A percentile compares a stretch with the other conserved stretches of the same genome.
These are phyloP conservation scores for Palythoa grandiflora DNA, from an alignment of 92 coral and sea anemone species.

Conservation along the genomic window DNA sequence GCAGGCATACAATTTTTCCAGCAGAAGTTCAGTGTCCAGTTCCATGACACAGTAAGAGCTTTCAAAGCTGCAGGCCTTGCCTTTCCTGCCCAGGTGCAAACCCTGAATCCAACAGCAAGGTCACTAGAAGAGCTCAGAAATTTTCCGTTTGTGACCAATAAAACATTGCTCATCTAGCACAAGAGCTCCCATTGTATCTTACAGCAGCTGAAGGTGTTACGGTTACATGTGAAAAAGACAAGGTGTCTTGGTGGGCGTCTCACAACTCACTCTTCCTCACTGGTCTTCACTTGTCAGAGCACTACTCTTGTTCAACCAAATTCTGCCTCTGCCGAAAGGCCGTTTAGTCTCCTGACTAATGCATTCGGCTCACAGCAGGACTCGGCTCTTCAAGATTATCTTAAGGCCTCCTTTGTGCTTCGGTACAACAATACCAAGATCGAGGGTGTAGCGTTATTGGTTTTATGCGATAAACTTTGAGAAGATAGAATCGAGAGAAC, in stretches of 20 bases:
- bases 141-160: conserved; percentile 10
- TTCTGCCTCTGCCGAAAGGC: conserved; percentile 26
- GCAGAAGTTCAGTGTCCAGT: conserved; percentile 35
- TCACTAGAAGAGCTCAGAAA: conserved; percentile 44
- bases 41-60: conserved; percentile 7
- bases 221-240: neutral
- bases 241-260: conserved; percentile 1
- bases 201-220: conserved; percentile 46
- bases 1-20: conserved; percentile 44
- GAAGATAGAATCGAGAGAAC: too few relatives aligned
- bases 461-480: too few relatives aligned
- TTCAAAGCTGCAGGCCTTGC: conserved; percentile 39
- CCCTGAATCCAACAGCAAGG: conserved; percentile 21
- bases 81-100: conserved; percentile 32
- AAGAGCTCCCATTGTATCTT: conserved; percentile 35
- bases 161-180: conserved; percentile 18
- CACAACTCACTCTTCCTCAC: conserved; percentile 15
- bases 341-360: neutral
- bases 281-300: conserved; percentile 19
- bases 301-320: neutral
- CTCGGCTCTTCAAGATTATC: neutral
- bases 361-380: conserved; percentile 21
- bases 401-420: conserved; percentile 52
- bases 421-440: conserved; percentile 28
- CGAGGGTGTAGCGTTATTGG: neutral